Base-by-base conservation (phyloP, 2,888 invertebrate species). In the Lochmaea capreae region DNA sequence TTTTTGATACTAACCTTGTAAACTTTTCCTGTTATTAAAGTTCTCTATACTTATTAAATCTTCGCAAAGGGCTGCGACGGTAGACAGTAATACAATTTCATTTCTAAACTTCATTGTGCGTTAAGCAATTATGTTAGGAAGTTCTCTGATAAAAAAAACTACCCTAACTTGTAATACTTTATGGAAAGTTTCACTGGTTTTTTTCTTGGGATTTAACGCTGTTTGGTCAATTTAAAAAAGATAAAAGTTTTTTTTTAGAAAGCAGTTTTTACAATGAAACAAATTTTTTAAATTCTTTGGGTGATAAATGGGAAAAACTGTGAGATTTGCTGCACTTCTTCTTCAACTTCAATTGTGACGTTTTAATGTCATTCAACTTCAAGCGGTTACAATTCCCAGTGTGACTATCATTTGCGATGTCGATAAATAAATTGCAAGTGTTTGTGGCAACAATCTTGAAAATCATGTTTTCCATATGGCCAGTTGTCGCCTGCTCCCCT, bases 71-170 rank as follows among this genome's bases (percentile, higher is more conserved):
- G 39, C 52, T 66, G 39, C 52, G 57, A 54, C 39, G 57, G 57
- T 66, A 57, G 66, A 66, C 54, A 57, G 39, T 66, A 66, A 66
- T 66, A 66, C 26, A 66, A 66, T 66, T 66, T 57, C 57, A 57
- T 66, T 66, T 66, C 66, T 57, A 33, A 66, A 66, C 66, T 66
- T 42, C 66, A 66, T 66, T 66, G 42, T 66, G 66, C 33, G 66
- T 66, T 66, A 66, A 66, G 66, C 66, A 66, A 66, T 66, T 66
- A 66, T 57, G 66, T 66, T 57, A 66, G 66, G 57, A 66, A 66
- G 57, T 66, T 66, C 54, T 54, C 39, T 14, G 54, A 66, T 66
- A 66, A 66, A 66, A 66, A 39, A 66, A 39, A 39, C 66, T 66
- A 39, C 39, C 66, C 26, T 39, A 57, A 57, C 66, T 66, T 57